Percentiles rank a stretch among this genome's conserved stretches.
phyloP scores from a whole-genome alignment of 2,888 invertebrate species.

The Pristionchus entomophagus region DNA sequence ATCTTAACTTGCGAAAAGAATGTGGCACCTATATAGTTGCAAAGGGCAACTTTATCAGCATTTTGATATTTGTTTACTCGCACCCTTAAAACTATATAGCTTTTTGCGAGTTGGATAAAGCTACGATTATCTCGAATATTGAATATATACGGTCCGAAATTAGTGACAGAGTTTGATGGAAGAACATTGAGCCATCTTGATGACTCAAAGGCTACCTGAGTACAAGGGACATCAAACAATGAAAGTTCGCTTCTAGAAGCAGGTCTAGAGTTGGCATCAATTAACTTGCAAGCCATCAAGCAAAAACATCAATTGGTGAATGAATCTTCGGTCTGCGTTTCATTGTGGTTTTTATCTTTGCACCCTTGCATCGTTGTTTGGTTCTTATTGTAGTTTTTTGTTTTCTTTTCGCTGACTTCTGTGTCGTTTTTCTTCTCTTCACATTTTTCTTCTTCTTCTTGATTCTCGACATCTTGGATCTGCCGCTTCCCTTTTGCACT shows the following conservation, averaged over 20 bases:
- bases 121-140: slow-evolving; percentile 1
- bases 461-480: no score
- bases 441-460: no score
- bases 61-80: neutral
- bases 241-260: neutral
- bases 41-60: neutral
- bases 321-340: neutral
- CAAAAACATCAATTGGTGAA: slow-evolving; percentile 22
- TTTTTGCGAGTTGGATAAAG: neutral
- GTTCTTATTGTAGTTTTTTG: no score
- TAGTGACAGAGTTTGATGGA: neutral
- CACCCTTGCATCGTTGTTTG: no score
- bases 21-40: neutral
- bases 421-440: no score
- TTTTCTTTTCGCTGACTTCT: no score
- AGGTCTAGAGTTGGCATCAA: neutral
- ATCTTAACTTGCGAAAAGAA: slow-evolving; percentile 13
- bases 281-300: neutral
- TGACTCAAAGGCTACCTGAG: slow-evolving; percentile 10
- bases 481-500: no score
- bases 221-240: neutral
- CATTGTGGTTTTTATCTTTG: no score
- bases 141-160: neutral
- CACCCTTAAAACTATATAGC: neutral
- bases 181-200: neutral